Conservation (phyloP, 2,113 vertebrate species). For the Chiloscyllium plagiosum region DNA sequence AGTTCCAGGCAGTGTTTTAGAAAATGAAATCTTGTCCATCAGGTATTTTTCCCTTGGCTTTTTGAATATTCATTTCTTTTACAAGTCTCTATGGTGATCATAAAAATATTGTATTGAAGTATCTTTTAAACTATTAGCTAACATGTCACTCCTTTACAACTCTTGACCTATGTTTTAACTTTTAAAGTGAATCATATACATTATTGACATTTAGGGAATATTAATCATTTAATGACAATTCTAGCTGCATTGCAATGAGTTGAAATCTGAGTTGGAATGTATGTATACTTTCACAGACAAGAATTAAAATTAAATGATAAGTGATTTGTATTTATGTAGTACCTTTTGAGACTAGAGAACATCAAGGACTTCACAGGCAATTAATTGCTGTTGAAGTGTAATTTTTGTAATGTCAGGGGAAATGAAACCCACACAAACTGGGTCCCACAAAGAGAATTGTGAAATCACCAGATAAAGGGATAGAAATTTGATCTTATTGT, state of each 20-base stretch:
- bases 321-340: neutral
- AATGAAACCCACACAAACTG: neutral
- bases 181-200: neutral
- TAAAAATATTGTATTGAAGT: neutral
- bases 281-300: neutral
- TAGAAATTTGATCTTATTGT: neutral
- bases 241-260: neutral
- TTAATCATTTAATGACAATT: neutral
- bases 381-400: neutral
- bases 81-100: neutral
- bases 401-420: neutral
- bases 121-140: neutral
- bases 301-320: neutral
- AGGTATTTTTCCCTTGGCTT: neutral
- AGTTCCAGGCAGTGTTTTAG: neutral
- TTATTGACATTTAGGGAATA: neutral
- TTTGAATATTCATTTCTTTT: neutral
- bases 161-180: neutral
- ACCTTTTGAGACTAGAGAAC: neutral
- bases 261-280: neutral
- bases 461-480: neutral
- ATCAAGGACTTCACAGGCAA: neutral
- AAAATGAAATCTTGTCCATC: neutral
- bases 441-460: neutral
- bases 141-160: neutral